Percentiles rank a stretch among this genome's conserved stretches.
phyloP scores from a whole-genome alignment of 1,140 invertebrate genomes.

The Procambarus virginalis region DNA sequence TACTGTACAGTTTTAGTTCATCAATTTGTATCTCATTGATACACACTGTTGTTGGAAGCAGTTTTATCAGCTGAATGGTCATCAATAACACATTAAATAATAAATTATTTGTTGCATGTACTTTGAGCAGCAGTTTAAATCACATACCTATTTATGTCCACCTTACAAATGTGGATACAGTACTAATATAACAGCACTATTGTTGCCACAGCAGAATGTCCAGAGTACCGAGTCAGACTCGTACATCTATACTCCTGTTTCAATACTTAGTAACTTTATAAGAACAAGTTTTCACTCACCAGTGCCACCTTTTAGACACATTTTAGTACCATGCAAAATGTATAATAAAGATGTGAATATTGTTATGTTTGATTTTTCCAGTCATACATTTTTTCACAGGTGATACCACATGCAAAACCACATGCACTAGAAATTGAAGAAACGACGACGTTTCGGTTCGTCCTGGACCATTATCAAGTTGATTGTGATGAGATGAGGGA shows the following conservation, averaged over 20 bases:
- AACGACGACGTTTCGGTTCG: too few species aligned
- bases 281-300: constrained; percentile 29
- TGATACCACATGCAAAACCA: too few species aligned
- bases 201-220: background rate
- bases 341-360: constrained; percentile 50
- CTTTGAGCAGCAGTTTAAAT: background rate
- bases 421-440: too few species aligned
- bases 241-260: background rate
- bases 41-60: background rate
- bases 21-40: too few species aligned
- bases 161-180: background rate
- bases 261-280: constrained; percentile 4
- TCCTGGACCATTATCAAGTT: too few species aligned
- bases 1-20: too few species aligned
- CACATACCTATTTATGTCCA: background rate
- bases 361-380: constrained; percentile 16
- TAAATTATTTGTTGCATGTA: background rate
- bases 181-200: background rate
- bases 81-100: background rate
- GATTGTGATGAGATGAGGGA: too few species aligned
- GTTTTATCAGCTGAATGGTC: background rate
- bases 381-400: too few species aligned
- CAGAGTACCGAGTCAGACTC: background rate
- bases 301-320: constrained; percentile 7
- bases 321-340: constrained; percentile 50